Conservation (phyloP, 1,140 invertebrate genomes). For the Hermatobates lingyangjiaoensis region DNA sequence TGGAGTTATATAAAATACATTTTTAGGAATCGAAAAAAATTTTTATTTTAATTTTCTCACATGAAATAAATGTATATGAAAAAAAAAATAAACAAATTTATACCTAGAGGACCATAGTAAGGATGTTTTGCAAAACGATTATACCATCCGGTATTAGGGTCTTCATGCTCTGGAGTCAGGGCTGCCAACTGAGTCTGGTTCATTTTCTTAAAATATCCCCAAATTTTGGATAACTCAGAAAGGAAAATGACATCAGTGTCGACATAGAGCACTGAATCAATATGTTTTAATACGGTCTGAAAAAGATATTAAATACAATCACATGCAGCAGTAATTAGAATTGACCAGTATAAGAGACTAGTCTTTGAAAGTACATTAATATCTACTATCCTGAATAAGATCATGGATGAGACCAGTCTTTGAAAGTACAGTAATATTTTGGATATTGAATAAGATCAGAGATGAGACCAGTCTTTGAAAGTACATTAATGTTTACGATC, state of each 20-base stretch:
- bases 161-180: constrained; percentile 74
- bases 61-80: background rate
- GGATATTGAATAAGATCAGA: too few species aligned
- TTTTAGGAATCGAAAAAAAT: too few species aligned
- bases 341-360: too few species aligned
- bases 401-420: too few species aligned
- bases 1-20: too few species aligned
- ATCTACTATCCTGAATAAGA: too few species aligned
- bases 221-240: constrained; percentile 58
- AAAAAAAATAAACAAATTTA: background rate
- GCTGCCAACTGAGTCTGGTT: constrained; percentile 74
- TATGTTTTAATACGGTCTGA: constrained; percentile 52
- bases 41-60: too few species aligned
- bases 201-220: constrained; percentile 65
- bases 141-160: constrained; percentile 84
- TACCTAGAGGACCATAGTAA: constrained; percentile 71
- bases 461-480: too few species aligned
- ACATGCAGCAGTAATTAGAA: too few species aligned
- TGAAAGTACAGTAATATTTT: too few species aligned
- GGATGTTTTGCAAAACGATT: constrained; percentile 88
- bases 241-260: constrained; percentile 84
- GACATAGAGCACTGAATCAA: constrained; percentile 79
- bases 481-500: too few species aligned
- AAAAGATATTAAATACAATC: constrained; percentile 20
- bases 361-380: too few species aligned